A percentile compares a stretch with the other conserved stretches of the same genome.
Evolutionary conservation across 2,797 vertebrate genomes (phyloP).

Genomic region (Harpagifer antarcticus): DNA sequence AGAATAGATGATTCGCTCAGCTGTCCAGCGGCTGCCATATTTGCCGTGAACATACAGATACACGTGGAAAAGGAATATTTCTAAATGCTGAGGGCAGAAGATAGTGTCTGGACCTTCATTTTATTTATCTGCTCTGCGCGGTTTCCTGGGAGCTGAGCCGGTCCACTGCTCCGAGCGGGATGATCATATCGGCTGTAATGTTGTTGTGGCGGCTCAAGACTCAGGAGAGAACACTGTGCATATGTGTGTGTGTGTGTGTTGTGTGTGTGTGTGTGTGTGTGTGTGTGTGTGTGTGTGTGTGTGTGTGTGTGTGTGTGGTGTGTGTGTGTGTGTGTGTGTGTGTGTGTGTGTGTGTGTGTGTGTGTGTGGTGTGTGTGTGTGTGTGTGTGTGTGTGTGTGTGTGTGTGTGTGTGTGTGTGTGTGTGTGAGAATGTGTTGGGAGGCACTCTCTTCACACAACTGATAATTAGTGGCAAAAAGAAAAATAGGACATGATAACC

Average conservation of each 20-base stretch:
- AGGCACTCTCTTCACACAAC: constrained; percentile 63
- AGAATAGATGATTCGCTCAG: constrained; percentile 55
- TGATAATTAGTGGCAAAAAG: constrained; percentile 63
- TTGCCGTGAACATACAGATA: constrained; percentile 45
- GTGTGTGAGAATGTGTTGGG: constrained; percentile 10
- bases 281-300: too few species aligned
- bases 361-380: too few species aligned
- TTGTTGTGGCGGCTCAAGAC: constrained; percentile 51
- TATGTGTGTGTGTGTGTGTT: constrained; percentile 12
- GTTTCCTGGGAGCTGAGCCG: constrained; percentile 64
- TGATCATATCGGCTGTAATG: constrained; percentile 74
- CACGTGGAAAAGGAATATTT: constrained; percentile 42
- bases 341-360: too few species aligned
- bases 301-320: too few species aligned
- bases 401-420: too few species aligned
- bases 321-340: too few species aligned
- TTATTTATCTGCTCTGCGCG: constrained; percentile 66
- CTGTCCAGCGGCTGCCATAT: constrained; percentile 47
- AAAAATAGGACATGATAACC: constrained; percentile 62
- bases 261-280: too few species aligned
- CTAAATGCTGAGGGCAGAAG: constrained; percentile 53
- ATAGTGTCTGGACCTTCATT: constrained; percentile 66
- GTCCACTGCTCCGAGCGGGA: constrained; percentile 50
- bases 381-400: too few species aligned
- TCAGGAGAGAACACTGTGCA: constrained; percentile 33